Evolutionary conservation across 37 sponge, comb jelly and placozoan species (phyloP).

Genomic region (Oopsacas minuta): DNA sequence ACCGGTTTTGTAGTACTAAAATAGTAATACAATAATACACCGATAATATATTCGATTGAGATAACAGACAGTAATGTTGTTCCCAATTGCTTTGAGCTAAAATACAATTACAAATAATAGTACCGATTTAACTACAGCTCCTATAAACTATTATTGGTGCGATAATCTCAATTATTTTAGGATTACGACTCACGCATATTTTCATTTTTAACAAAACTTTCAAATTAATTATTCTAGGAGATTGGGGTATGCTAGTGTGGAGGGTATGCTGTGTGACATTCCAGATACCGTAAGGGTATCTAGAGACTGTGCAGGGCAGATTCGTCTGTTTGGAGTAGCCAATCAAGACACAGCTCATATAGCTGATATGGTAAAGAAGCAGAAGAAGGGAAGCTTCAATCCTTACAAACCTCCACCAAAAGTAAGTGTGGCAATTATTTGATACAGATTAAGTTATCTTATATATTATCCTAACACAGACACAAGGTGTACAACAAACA

Average conservation of each 20-base stretch:
- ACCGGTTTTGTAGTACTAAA: too few relatives aligned
- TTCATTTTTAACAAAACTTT: too few relatives aligned
- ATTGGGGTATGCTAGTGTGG: not conserved
- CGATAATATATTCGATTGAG: not conserved
- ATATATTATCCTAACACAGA: too few relatives aligned
- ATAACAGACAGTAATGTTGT: not conserved
- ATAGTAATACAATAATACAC: too few relatives aligned
- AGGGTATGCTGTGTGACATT: not conserved
- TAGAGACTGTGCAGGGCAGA: not conserved
- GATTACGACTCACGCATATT: too few relatives aligned
- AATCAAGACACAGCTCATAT: slow-evolving; percentile 11
- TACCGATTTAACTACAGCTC: too few relatives aligned
- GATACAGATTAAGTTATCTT: too few relatives aligned
- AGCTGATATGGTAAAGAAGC: slow-evolving; percentile 13
- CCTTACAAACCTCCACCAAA: slow-evolving; percentile 14
- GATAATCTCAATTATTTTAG: not conserved
- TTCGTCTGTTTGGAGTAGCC: slow-evolving; percentile 6
- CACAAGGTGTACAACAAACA: not conserved
- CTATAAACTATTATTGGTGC: too few relatives aligned
- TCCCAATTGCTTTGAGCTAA: too few relatives aligned
- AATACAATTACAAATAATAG: too few relatives aligned
- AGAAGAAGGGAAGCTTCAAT: slow-evolving; percentile 14
- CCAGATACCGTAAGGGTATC: slow-evolving; percentile 1
- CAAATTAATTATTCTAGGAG: too few relatives aligned
- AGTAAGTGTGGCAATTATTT: not conserved